These are phyloP conservation scores for Propithecus deckenii DNA, from an alignment of 2,797 vertebrate species.

Conservation along the genomic window DNA sequence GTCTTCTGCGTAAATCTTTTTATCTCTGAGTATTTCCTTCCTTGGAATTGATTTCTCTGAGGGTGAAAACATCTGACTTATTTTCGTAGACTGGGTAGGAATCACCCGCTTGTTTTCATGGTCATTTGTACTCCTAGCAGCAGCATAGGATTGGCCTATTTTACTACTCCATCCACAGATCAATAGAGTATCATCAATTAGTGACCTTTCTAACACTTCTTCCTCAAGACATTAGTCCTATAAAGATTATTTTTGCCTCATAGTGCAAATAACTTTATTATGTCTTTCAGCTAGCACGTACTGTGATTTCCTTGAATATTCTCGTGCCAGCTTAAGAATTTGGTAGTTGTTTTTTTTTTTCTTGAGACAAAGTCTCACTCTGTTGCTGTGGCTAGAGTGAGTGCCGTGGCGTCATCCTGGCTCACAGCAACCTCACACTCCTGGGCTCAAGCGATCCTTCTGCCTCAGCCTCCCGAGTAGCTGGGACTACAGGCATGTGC, in stretches of 20 bases:
- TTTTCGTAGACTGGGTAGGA: background rate
- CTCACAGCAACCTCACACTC: too few relatives aligned
- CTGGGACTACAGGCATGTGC: too few relatives aligned
- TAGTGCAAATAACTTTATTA: background rate
- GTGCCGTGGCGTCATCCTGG: too few relatives aligned
- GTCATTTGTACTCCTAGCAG: background rate
- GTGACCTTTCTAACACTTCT: background rate
- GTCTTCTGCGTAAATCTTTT: background rate
- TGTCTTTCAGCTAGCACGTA: background rate
- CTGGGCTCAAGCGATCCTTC: too few relatives aligned
- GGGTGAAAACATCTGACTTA: background rate
- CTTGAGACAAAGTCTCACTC: too few relatives aligned
- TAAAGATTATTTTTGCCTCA: constrained; percentile 12
- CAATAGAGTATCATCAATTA: background rate
- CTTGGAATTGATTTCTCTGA: background rate
- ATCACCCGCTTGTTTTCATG: background rate
- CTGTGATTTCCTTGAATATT: constrained; percentile 35
- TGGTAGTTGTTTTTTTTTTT: too few relatives aligned
- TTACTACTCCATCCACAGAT: background rate
- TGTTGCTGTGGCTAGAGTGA: too few relatives aligned
- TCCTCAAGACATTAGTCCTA: constrained; percentile 13
- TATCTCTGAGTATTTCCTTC: constrained; percentile 24
- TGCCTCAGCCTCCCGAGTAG: too few relatives aligned
- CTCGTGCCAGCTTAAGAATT: constrained; percentile 24
- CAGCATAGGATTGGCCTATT: background rate